These are phyloP conservation scores for Torymus aiolomorphi DNA, from an alignment of 2,888 invertebrate species.

Conservation along the genomic window DNA sequence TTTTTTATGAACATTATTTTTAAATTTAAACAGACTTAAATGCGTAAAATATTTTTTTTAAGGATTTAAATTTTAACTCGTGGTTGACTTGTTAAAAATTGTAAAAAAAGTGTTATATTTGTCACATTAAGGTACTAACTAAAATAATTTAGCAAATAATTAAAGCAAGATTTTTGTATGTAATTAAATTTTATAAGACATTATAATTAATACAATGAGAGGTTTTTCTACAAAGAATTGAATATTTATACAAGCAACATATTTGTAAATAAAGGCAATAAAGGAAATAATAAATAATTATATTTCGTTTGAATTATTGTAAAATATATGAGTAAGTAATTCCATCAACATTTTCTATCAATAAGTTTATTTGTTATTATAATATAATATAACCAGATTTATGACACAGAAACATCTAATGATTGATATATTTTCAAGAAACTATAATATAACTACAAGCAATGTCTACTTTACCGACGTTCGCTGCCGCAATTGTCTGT, in stretches of 20 bases:
- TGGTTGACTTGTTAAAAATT: constrained; percentile 53
- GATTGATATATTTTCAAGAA: no score
- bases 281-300: constrained; percentile 49
- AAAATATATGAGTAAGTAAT: not conserved
- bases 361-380: no score
- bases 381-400: no score
- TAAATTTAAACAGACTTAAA: constrained; percentile 3
- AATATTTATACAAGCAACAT: constrained; percentile 52
- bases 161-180: constrained; percentile 49
- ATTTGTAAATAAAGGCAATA: constrained; percentile 57
- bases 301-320: not conserved
- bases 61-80: constrained; percentile 42
- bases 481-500: no score
- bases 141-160: constrained; percentile 42
- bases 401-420: no score
- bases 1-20: not conserved
- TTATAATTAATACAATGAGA: constrained; percentile 44
- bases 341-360: no score
- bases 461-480: no score
- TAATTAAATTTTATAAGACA: constrained; percentile 56
- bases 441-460: no score
- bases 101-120: constrained; percentile 57
- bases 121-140: constrained; percentile 47
- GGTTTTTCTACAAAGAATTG: constrained; percentile 49
- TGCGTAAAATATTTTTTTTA: constrained; percentile 24